Evolutionary conservation across 2,888 invertebrate species (phyloP).

Genomic region (Arge pagana): DNA sequence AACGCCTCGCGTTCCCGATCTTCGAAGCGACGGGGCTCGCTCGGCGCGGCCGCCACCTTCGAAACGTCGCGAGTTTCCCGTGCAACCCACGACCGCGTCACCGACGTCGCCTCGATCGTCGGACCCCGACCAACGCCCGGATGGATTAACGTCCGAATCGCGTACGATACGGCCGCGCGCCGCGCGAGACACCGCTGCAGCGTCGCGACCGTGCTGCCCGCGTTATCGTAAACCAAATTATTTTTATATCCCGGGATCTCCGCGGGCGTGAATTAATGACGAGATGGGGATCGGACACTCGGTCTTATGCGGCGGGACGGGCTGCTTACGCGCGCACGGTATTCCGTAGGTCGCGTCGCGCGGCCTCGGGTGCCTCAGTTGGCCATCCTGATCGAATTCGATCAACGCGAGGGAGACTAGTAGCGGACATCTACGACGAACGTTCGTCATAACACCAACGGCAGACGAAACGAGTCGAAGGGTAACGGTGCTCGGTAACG

Average conservation of each 20-base stretch:
- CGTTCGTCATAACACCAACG: constrained; percentile 6
- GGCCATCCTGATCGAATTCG: constrained; percentile 21
- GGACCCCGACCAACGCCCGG: constrained; percentile 30
- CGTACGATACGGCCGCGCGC: constrained; percentile 26
- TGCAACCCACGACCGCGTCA: constrained; percentile 17
- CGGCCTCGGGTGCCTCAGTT: constrained; percentile 11
- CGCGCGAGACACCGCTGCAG: constrained; percentile 25
- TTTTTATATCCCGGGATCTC: constrained; percentile 55
- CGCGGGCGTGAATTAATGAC: constrained; percentile 53
- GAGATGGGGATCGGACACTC: constrained; percentile 45
- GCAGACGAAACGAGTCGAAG: too few species aligned
- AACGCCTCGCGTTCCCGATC: constrained; percentile 32
- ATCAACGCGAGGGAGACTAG: constrained; percentile 17
- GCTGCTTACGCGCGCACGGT: constrained; percentile 2
- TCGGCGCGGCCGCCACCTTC: constrained; percentile 1
- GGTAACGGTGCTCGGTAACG: too few species aligned
- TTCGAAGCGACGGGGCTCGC: constrained; percentile 1
- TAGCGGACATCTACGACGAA: constrained; percentile 11
- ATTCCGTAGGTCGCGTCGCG: constrained; percentile 4
- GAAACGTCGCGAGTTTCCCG: constrained; percentile 7
- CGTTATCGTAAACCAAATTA: constrained; percentile 56
- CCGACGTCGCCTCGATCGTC: neutral
- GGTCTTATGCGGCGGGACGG: constrained; percentile 19
- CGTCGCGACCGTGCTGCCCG: constrained; percentile 47
- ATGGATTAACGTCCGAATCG: too few species aligned